Conservation (phyloP, 2,888 invertebrate species). For the Alsophila aescularia region DNA sequence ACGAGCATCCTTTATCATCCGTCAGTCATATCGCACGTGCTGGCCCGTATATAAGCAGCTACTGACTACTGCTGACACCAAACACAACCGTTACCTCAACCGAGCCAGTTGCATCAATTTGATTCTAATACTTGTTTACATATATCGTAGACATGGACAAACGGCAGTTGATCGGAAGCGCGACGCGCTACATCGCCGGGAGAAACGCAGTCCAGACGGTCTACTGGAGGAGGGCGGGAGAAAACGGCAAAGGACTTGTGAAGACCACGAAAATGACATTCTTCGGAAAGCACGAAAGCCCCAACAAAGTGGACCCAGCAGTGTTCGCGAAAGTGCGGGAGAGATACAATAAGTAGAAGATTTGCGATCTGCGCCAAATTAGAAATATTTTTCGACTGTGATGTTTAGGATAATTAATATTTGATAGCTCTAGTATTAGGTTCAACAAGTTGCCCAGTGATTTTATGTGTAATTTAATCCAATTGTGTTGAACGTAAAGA, state of each 20-base stretch:
- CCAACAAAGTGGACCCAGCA: slow-evolving; percentile 72
- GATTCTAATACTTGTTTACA: slow-evolving; percentile 2
- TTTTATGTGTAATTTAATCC: not conserved
- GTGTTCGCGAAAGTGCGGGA: slow-evolving; percentile 77
- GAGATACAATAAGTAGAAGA: slow-evolving; percentile 63
- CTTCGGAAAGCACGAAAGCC: slow-evolving; percentile 81
- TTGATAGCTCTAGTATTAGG: slow-evolving; percentile 17
- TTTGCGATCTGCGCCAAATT: not conserved
- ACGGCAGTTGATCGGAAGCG: slow-evolving; percentile 86
- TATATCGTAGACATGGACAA: slow-evolving; percentile 68
- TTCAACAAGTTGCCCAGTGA: slow-evolving; percentile 15
- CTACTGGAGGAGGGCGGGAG: slow-evolving; percentile 87
- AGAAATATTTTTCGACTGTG: slow-evolving; percentile 25
- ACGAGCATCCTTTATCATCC: slow-evolving; percentile 54
- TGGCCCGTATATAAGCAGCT: slow-evolving; percentile 51
- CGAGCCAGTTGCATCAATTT: slow-evolving; percentile 1
- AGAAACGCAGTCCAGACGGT: slow-evolving; percentile 90
- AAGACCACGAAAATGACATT: slow-evolving; percentile 84
- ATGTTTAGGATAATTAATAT: slow-evolving; percentile 50
- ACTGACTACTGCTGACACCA: slow-evolving; percentile 22
- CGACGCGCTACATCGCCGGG: slow-evolving; percentile 89
- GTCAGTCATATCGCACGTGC: slow-evolving; percentile 59
- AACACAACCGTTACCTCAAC: slow-evolving; percentile 19
- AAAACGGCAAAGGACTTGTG: slow-evolving; percentile 75
- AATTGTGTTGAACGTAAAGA: not conserved